These are phyloP conservation scores for Cheirogaleus medius DNA, from an alignment of 2,113 vertebrate species.

Conservation along the genomic window DNA sequence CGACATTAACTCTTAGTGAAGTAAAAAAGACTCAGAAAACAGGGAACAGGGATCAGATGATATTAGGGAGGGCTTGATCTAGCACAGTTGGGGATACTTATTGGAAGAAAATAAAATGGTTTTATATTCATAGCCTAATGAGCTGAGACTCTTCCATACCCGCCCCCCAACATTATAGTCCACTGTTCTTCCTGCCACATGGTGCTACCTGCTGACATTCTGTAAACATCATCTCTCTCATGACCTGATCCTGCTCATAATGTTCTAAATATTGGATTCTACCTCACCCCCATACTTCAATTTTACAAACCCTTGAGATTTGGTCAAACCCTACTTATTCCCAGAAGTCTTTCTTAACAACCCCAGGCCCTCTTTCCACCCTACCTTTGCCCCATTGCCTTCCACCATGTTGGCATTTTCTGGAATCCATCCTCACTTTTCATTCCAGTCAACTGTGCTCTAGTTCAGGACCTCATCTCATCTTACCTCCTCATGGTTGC, in stretches of 20 bases:
- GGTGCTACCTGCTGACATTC: background rate
- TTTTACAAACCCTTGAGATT: background rate
- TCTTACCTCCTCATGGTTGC: background rate
- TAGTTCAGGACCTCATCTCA: background rate
- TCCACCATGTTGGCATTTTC: background rate
- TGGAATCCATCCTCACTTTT: conserved; percentile 10
- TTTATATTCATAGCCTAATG: background rate
- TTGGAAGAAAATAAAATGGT: background rate
- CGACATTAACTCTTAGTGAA: background rate
- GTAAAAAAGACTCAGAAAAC: background rate
- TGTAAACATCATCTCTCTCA: background rate
- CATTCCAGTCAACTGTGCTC: background rate
- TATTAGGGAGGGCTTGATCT: background rate
- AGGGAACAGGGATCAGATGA: background rate
- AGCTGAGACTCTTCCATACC: background rate
- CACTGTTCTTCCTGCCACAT: background rate
- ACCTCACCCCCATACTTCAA: background rate
- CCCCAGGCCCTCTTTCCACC: background rate
- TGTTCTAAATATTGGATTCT: background rate
- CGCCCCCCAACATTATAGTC: background rate
- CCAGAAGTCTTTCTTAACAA: background rate
- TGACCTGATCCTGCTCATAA: background rate
- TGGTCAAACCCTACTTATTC: background rate
- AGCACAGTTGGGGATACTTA: background rate
- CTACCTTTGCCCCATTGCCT: background rate